phyloP scores from a whole-genome alignment of 2,888 invertebrate species.

The Polietes domitor region DNA sequence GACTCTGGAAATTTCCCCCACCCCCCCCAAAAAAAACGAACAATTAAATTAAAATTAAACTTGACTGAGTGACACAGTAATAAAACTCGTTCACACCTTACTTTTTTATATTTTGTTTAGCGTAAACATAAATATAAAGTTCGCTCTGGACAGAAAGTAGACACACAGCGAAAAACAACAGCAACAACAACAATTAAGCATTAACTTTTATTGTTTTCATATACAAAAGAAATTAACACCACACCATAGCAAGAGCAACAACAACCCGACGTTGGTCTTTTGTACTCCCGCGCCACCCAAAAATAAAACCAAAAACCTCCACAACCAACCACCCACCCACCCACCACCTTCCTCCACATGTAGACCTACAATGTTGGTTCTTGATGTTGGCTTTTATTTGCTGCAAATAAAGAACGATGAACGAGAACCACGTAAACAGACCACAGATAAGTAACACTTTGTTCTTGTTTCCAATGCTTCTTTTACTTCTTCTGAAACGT shows the following conservation, averaged over 20 bases:
- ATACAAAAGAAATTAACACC: conserved; percentile 5
- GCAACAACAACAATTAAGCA: conserved; percentile 36
- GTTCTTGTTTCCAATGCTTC: neutral
- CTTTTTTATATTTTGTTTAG: conserved; percentile 37
- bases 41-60: conserved; percentile 41
- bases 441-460: neutral
- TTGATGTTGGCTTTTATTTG: neutral
- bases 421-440: neutral
- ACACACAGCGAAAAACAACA: neutral
- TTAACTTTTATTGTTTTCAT: conserved; percentile 35
- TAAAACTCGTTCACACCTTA: conserved; percentile 77
- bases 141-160: conserved; percentile 38
- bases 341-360: neutral
- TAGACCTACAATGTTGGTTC: neutral
- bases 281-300: neutral
- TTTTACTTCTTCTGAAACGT: neutral
- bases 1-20: too few species aligned
- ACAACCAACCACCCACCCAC: neutral
- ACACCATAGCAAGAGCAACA: too few species aligned
- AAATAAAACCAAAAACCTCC: neutral
- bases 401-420: neutral
- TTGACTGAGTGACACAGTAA: conserved; percentile 75
- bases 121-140: conserved; percentile 51
- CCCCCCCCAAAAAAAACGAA: neutral
- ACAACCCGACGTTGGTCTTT: neutral